Evolutionary conservation across 2,888 invertebrate genomes (phyloP).

Genomic region (Athetis lepigone): DNA sequence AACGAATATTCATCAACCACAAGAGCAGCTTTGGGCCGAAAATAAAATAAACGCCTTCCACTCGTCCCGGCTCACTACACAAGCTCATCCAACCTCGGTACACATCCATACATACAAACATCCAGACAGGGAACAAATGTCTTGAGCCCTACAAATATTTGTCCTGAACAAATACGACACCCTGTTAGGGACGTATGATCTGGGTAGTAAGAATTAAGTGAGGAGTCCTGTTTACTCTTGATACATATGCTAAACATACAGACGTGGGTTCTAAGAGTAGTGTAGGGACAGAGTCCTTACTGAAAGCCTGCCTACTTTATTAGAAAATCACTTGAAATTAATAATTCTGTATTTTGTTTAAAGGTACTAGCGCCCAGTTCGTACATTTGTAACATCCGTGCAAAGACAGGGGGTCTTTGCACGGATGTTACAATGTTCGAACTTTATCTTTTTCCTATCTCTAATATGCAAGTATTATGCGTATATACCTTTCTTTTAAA

Average conservation of each 20-base stretch:
- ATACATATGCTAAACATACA: neutral
- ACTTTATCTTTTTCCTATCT: too few species aligned
- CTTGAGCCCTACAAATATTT: conserved; percentile 43
- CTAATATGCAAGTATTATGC: too few species aligned
- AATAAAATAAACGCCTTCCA: conserved; percentile 1
- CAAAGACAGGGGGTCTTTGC: too few species aligned
- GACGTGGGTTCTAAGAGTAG: neutral
- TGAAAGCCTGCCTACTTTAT: too few species aligned
- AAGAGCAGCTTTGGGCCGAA: neutral
- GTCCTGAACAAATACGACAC: conserved; percentile 19
- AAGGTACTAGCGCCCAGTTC: too few species aligned
- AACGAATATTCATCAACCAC: neutral
- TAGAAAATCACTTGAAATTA: too few species aligned
- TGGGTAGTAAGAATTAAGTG: conserved; percentile 31
- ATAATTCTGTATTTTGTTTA: too few species aligned
- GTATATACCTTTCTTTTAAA: too few species aligned
- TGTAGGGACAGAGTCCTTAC: too few species aligned
- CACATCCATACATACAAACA: conserved; percentile 29
- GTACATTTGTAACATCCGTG: too few species aligned
- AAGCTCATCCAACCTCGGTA: conserved; percentile 15
- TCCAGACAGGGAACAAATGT: conserved; percentile 31
- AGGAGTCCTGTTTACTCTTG: conserved; percentile 13
- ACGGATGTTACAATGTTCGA: too few species aligned
- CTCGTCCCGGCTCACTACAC: neutral
- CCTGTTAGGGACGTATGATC: conserved; percentile 15